phyloP scores from a whole-genome alignment of 2,113 vertebrate genomes.

The Pontoporia blainvillei region DNA sequence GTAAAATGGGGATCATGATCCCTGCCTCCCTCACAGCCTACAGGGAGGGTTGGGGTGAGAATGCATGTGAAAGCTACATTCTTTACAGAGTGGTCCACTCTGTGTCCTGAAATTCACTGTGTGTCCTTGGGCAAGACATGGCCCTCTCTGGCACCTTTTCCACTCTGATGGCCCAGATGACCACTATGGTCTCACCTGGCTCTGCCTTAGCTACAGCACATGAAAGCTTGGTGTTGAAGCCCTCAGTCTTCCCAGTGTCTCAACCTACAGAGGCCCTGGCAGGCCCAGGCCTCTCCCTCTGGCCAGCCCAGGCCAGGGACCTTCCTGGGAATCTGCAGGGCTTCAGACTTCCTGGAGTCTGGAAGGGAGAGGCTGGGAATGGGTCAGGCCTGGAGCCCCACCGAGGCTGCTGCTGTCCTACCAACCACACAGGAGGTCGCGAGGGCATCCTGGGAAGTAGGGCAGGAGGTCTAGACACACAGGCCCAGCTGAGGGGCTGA shows the following conservation, averaged over 20 bases:
- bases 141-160: background rate
- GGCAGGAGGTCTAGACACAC: background rate
- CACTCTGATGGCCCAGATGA: background rate
- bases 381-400: background rate
- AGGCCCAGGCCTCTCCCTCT: background rate
- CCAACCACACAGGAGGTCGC: background rate
- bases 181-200: background rate
- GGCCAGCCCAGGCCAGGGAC: background rate
- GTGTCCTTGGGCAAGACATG: background rate
- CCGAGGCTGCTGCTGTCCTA: background rate
- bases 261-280: background rate
- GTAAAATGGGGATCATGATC: background rate
- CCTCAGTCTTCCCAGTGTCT: background rate
- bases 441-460: background rate
- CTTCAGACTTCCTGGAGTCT: slow-evolving; percentile 43
- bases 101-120: background rate
- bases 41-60: background rate
- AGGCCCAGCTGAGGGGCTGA: background rate
- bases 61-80: background rate
- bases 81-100: background rate
- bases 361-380: background rate
- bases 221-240: background rate
- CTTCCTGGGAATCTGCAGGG: background rate
- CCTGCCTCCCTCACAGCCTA: background rate
- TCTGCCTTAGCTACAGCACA: background rate